Evolutionary conservation across 2,797 vertebrate genomes (phyloP).

Genomic region (Esox lucius): DNA sequence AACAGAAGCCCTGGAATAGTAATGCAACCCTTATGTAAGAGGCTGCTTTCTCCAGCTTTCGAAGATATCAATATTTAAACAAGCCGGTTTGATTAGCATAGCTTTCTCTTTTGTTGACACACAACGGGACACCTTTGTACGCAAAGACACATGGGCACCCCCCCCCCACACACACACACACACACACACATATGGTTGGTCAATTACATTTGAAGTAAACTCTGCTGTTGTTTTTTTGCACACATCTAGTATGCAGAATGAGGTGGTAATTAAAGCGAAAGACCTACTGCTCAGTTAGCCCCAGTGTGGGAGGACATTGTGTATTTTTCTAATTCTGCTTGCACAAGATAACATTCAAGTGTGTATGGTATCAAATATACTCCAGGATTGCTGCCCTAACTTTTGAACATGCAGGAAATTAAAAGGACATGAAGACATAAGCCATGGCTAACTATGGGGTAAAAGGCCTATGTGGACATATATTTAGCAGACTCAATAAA

Average conservation of each 20-base stretch:
- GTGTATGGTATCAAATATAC: neutral
- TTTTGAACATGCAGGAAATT: neutral
- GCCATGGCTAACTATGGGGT: too few species aligned
- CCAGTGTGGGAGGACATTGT: neutral
- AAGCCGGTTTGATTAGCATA: neutral
- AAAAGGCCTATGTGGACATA: too few species aligned
- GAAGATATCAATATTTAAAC: neutral
- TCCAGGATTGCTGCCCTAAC: neutral
- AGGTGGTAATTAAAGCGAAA: neutral
- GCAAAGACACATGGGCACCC: neutral
- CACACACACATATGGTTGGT: neutral
- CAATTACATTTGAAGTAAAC: constrained; percentile 2
- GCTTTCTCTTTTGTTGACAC: constrained; percentile 1
- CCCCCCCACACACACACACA: too few species aligned
- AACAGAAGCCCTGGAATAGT: constrained; percentile 11
- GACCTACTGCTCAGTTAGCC: neutral
- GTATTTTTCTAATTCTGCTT: neutral
- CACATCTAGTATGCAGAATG: neutral
- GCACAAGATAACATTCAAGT: neutral
- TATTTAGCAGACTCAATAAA: too few species aligned
- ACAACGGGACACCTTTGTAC: neutral
- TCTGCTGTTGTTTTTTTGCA: neutral
- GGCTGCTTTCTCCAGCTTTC: neutral
- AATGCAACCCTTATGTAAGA: constrained; percentile 8
- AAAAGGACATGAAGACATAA: too few species aligned